phyloP scores from a whole-genome alignment of 2,888 invertebrate genomes.

The Eupithecia tripunctaria region DNA sequence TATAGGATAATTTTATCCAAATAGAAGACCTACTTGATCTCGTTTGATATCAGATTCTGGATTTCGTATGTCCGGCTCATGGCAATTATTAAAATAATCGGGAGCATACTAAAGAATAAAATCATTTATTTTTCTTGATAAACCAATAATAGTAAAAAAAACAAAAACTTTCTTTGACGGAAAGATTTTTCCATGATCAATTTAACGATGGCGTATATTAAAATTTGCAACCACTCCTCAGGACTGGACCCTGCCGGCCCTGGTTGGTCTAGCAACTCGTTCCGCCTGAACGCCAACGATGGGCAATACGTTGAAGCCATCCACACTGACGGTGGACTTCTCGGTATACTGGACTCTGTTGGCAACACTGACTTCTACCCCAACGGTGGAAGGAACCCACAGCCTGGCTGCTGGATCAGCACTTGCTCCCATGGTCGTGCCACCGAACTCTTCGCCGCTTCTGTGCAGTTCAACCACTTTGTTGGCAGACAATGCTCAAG shows the following conservation, averaged over 20 bases:
- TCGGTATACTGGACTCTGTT: slow-evolving; percentile 63
- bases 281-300: slow-evolving; percentile 57
- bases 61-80: background rate
- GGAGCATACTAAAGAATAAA: background rate
- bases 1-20: no score
- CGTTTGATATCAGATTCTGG: no score
- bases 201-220: background rate
- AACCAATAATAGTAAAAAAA: no score
- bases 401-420: slow-evolving; percentile 64
- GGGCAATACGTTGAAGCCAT: slow-evolving; percentile 71
- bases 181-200: background rate
- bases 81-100: background rate
- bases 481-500: slow-evolving; percentile 57
- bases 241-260: slow-evolving; percentile 70
- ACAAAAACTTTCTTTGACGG: background rate
- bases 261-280: slow-evolving; percentile 42
- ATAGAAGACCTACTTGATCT: no score
- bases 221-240: slow-evolving; percentile 29
- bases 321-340: slow-evolving; percentile 68
- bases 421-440: slow-evolving; percentile 67
- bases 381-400: slow-evolving; percentile 64
- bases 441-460: slow-evolving; percentile 59
- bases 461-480: slow-evolving; percentile 58
- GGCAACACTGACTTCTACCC: slow-evolving; percentile 66
- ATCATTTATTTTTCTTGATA: no score